A percentile compares a stretch with the other conserved stretches of the same genome.
Evolutionary conservation across 2,888 invertebrate species (phyloP).

Genomic region (Zeuzera pyrina): DNA sequence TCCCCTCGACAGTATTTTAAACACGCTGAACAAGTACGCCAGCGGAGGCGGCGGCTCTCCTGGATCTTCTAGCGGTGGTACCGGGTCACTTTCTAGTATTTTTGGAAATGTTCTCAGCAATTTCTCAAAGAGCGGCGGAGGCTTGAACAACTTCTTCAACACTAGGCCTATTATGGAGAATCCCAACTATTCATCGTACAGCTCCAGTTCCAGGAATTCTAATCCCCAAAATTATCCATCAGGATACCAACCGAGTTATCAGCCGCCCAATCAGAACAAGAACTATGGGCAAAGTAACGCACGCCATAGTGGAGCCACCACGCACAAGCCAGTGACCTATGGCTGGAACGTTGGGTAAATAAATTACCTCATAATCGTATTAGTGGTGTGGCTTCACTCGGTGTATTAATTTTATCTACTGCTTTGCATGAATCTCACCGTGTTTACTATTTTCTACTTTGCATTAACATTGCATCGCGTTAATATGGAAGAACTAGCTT

Average conservation of each 20-base stretch:
- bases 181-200: slow-evolving; percentile 52
- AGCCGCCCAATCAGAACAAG: slow-evolving; percentile 40
- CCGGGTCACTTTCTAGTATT: slow-evolving; percentile 41
- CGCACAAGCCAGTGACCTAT: slow-evolving; percentile 50
- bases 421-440: slow-evolving; percentile 21
- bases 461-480: slow-evolving; percentile 4
- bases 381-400: slow-evolving; percentile 27
- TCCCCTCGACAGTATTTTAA: slow-evolving; percentile 38
- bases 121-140: slow-evolving; percentile 45
- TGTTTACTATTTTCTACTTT: slow-evolving; percentile 4
- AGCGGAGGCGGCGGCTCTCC: slow-evolving; percentile 24
- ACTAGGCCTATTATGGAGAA: slow-evolving; percentile 63
- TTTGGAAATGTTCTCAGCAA: slow-evolving; percentile 51
- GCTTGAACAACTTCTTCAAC: slow-evolving; percentile 43
- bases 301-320: slow-evolving; percentile 36
- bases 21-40: slow-evolving; percentile 40
- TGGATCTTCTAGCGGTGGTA: slow-evolving; percentile 6
- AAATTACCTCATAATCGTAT: slow-evolving; percentile 6
- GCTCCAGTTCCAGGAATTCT: slow-evolving; percentile 50
- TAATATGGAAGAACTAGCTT: no score
- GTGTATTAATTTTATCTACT: slow-evolving; percentile 19
- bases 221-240: slow-evolving; percentile 53
- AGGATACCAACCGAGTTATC: slow-evolving; percentile 45
- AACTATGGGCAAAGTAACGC: slow-evolving; percentile 47
- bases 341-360: slow-evolving; percentile 69